These are phyloP conservation scores for Sternarchorhynchus goeldii DNA, from an alignment of 2,797 vertebrate species.

Conservation along the genomic window DNA sequence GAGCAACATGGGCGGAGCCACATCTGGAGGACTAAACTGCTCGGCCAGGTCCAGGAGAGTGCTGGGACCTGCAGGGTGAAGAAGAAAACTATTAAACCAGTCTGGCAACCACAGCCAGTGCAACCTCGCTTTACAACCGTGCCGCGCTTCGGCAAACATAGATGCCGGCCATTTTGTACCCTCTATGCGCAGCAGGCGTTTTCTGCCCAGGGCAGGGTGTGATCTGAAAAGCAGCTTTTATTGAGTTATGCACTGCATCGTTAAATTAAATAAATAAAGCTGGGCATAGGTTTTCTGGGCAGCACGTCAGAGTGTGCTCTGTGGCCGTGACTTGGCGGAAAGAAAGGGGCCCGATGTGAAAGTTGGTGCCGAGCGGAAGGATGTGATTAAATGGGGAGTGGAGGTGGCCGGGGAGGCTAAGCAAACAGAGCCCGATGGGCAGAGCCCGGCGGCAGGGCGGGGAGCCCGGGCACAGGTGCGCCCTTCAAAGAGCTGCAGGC, in stretches of 20 bases:
- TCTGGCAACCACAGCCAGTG: slow-evolving; percentile 7
- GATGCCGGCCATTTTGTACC: slow-evolving; percentile 8
- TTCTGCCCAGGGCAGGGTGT: slow-evolving; percentile 1
- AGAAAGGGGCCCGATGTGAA: neutral
- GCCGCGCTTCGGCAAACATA: slow-evolving; percentile 23
- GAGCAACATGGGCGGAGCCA: slow-evolving; percentile 83
- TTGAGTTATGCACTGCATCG: slow-evolving; percentile 15
- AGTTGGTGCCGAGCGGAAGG: slow-evolving; percentile 51
- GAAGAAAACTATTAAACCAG: slow-evolving; percentile 42
- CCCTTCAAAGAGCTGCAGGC: slow-evolving; percentile 74
- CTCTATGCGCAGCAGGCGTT: slow-evolving; percentile 14
- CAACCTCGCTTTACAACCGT: slow-evolving; percentile 11
- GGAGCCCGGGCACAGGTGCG: slow-evolving; percentile 69
- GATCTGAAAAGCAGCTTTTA: slow-evolving; percentile 16
- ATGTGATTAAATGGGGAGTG: slow-evolving; percentile 59
- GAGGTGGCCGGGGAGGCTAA: slow-evolving; percentile 62
- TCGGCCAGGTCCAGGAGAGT: slow-evolving; percentile 87
- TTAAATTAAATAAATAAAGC: neutral
- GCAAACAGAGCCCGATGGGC: slow-evolving; percentile 71
- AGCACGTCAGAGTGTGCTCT: slow-evolving; percentile 8
- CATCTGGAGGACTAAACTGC: slow-evolving; percentile 89
- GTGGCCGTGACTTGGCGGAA: neutral
- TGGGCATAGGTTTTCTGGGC: slow-evolving; percentile 21
- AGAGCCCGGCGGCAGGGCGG: slow-evolving; percentile 66
- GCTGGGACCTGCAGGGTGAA: slow-evolving; percentile 68